These are phyloP conservation scores for Ptychoptera contaminata DNA, from an alignment of 2,888 invertebrate species.

Conservation along the genomic window DNA sequence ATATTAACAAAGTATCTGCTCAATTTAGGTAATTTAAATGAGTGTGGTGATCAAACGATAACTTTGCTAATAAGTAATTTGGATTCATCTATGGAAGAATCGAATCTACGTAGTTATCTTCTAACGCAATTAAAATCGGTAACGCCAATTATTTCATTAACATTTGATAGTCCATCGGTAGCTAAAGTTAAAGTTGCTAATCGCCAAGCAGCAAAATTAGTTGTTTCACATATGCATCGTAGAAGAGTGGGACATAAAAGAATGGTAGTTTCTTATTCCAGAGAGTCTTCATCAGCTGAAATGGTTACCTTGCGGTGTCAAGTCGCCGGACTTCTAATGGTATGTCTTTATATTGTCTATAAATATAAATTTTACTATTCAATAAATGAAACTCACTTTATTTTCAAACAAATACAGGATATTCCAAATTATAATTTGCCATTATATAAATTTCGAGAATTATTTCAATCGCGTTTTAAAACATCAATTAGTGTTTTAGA, in stretches of 20 bases:
- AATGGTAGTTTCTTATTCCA: slow-evolving; percentile 56
- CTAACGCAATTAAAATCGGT: slow-evolving; percentile 28
- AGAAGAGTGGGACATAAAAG: slow-evolving; percentile 66
- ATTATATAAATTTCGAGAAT: slow-evolving; percentile 65
- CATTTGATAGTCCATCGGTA: slow-evolving; percentile 27
- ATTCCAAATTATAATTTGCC: slow-evolving; percentile 60
- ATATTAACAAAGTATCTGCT: too few relatives aligned
- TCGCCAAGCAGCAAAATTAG: slow-evolving; percentile 37
- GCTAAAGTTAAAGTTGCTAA: slow-evolving; percentile 30
- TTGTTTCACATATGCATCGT: slow-evolving; percentile 65
- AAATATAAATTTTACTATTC: background rate
- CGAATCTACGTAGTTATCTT: slow-evolving; percentile 23
- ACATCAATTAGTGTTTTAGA: slow-evolving; percentile 52
- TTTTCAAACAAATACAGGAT: slow-evolving; percentile 44
- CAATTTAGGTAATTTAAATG: too few relatives aligned
- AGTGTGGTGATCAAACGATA: slow-evolving; percentile 10
- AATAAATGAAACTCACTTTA: background rate
- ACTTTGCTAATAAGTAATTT: slow-evolving; percentile 30
- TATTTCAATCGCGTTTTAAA: slow-evolving; percentile 65
- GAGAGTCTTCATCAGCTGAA: slow-evolving; percentile 40
- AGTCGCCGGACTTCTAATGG: slow-evolving; percentile 50
- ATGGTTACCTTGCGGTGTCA: slow-evolving; percentile 47
- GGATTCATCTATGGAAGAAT: slow-evolving; percentile 29
- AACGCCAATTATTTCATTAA: slow-evolving; percentile 27
- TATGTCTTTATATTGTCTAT: slow-evolving; percentile 18